Percentiles rank a stretch among this genome's conserved stretches.
Evolutionary conservation across 1,140 invertebrate genomes (phyloP).

Genomic region (Spodoptera frugiperda): DNA sequence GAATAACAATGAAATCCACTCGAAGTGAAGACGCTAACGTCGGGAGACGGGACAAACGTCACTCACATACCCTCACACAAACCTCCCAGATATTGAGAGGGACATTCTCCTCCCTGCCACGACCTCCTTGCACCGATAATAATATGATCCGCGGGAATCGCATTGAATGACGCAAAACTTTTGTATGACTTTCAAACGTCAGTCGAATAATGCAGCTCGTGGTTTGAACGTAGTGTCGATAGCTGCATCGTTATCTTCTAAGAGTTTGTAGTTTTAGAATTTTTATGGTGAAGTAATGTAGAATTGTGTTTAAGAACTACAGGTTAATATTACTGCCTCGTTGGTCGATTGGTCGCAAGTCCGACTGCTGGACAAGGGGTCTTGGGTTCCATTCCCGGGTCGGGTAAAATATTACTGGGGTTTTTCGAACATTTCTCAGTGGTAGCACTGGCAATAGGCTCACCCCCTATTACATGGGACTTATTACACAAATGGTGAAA

Average conservation of each 20-base stretch:
- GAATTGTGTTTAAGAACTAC: too few relatives aligned
- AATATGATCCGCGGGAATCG: slow-evolving; percentile 27
- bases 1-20: slow-evolving; percentile 36
- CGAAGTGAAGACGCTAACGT: slow-evolving; percentile 26
- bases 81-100: slow-evolving; percentile 59
- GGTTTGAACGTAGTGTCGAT: background rate
- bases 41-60: slow-evolving; percentile 35
- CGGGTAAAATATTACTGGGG: too few relatives aligned
- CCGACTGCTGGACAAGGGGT: too few relatives aligned
- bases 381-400: too few relatives aligned
- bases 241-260: background rate
- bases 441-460: too few relatives aligned
- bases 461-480: too few relatives aligned
- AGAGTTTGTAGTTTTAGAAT: too few relatives aligned
- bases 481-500: too few relatives aligned
- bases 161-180: slow-evolving; percentile 20
- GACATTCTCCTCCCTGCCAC: slow-evolving; percentile 47
- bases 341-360: too few relatives aligned
- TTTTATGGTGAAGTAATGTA: too few relatives aligned
- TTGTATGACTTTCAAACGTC: slow-evolving; percentile 22
- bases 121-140: slow-evolving; percentile 34
- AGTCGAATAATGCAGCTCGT: background rate
- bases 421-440: too few relatives aligned
- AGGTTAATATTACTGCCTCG: too few relatives aligned
- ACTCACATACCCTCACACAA: slow-evolving; percentile 28